Percentiles rank a stretch among this genome's conserved stretches.
These are phyloP conservation scores for Patella ulyssiponensis DNA, from an alignment of 2,888 invertebrate species.

Conservation along the genomic window DNA sequence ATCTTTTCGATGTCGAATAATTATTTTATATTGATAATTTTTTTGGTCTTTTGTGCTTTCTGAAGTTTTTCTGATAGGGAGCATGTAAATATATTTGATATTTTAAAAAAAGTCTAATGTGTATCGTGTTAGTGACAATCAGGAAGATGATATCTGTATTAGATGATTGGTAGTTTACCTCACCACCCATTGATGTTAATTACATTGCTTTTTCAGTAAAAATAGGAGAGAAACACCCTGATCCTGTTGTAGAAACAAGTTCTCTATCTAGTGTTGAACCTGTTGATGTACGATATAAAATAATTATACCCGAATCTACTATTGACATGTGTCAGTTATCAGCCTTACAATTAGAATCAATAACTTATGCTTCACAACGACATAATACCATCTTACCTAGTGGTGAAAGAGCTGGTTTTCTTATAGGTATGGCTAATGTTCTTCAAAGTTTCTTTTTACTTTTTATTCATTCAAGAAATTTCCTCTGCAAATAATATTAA, in stretches of 20 bases:
- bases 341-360: conserved; percentile 96
- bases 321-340: conserved; percentile 90
- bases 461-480: not conserved
- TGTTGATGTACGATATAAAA: conserved; percentile 88
- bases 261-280: conserved; percentile 96
- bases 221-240: conserved; percentile 95
- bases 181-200: not conserved
- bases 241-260: conserved; percentile 98
- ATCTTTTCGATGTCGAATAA: too few relatives aligned
- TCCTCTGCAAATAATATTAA: too few relatives aligned
- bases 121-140: too few relatives aligned
- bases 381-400: conserved; percentile 91
- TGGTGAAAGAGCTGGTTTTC: conserved; percentile 92
- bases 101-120: too few relatives aligned
- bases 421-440: conserved; percentile 80
- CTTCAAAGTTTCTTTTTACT: not conserved
- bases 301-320: conserved; percentile 80
- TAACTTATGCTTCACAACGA: conserved; percentile 97
- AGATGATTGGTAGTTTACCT: too few relatives aligned
- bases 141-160: too few relatives aligned
- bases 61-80: too few relatives aligned
- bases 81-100: too few relatives aligned
- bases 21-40: too few relatives aligned
- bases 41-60: too few relatives aligned
- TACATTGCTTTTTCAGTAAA: conserved; percentile 79